Evolutionary conservation across 2,113 vertebrate genomes (phyloP), one percentile per base, ranked within the genome.

Genomic region (Otocyon megalotis): DNA sequence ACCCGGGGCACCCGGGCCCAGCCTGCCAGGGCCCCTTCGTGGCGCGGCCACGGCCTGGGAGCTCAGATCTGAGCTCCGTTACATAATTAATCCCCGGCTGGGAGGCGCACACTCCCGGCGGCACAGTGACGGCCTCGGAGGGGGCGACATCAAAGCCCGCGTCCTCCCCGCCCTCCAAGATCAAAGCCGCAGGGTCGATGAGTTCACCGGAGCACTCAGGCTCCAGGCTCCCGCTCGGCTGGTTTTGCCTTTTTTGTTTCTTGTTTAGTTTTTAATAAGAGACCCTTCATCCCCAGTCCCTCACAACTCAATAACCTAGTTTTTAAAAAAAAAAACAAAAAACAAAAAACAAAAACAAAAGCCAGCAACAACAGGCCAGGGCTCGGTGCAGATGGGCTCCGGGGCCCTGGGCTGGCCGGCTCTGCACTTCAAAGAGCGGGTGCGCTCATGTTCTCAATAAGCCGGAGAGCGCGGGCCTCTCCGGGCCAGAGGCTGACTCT

Each of bases 71-170:
- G 76, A 37, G 79, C 62, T n/a, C 95, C 17, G 30, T 80, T 92
- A 81, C 22, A 37, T 67, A 95, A 96, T 84, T 32, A 81, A 93
- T 77, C 54, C 88, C 88, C 15, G 54, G 87, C 83, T 60, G 69
- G 0, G 82, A 62, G 63, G 43, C 14, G 0, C 22, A 1, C 20
- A 1, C 5, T 37, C 43, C 30, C 5, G 8, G 53, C 54, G 1
- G 9, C 53, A 0, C 3, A 0, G 60, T 0, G 67, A 62, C 0
- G 26, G 56, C 80, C 10, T 0, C 0, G 53, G 71, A 28, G 58
- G 58, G n/a, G 74, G 62, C 1, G 8, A 53, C 89, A 95, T 96
- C 95, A 93, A 96, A 98, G 83, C 12, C 60, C 1, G 0, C 0
- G 16, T 65, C 63, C 53, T 22, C 89, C 69, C 28, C 1, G 1